Conservation (phyloP, 1,140 invertebrate genomes). For the Trigoniulus corallinus region DNA sequence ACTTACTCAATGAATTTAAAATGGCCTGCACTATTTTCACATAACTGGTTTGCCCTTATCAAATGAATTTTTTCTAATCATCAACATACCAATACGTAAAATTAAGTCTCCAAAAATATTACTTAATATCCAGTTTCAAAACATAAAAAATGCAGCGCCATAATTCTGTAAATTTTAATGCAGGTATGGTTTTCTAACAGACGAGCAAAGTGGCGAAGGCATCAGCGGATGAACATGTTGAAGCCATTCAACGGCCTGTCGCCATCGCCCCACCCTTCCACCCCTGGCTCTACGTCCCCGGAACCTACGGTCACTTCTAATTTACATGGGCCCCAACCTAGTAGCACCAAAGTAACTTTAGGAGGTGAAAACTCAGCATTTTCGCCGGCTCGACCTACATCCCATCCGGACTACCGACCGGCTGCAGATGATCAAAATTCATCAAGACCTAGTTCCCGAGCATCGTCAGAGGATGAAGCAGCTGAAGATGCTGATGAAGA, state of each 20-base stretch:
- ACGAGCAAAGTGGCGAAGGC: conserved; percentile 90
- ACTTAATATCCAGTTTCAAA: too few relatives aligned
- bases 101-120: too few relatives aligned
- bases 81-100: too few relatives aligned
- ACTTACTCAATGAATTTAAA: too few relatives aligned
- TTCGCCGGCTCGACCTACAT: conserved; percentile 13
- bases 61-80: too few relatives aligned
- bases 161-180: too few relatives aligned
- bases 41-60: too few relatives aligned
- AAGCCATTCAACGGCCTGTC: conserved; percentile 38
- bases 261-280: conserved; percentile 12
- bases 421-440: not conserved
- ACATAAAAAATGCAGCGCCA: too few relatives aligned
- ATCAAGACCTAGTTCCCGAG: not conserved
- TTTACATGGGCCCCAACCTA: conserved; percentile 6
- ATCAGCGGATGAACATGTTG: conserved; percentile 82
- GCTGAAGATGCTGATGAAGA: not conserved
- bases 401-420: not conserved
- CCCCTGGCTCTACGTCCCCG: conserved; percentile 7
- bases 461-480: not conserved
- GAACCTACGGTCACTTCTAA: not conserved
- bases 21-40: too few relatives aligned
- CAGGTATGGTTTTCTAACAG: conserved; percentile 98
- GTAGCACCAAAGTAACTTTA: conserved; percentile 33
- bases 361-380: conserved; percentile 76